Evolutionary conservation across 2,888 invertebrate genomes (phyloP).

Genomic region (Trissolcus brochymenae): DNA sequence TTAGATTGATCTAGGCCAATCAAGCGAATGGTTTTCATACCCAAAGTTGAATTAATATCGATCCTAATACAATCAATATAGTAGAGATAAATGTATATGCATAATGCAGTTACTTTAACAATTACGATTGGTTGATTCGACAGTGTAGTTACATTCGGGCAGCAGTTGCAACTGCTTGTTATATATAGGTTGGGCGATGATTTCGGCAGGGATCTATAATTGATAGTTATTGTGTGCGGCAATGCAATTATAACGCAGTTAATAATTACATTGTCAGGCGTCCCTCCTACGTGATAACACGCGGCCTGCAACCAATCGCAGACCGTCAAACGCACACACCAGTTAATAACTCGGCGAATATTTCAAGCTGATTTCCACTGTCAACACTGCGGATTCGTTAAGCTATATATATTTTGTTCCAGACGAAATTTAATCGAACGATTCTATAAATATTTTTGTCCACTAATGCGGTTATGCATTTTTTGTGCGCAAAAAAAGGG

Average conservation of each 20-base stretch:
- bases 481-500: neutral
- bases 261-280: conserved; percentile 61
- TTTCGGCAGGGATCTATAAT: conserved; percentile 56
- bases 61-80: neutral
- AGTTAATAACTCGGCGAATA: conserved; percentile 48
- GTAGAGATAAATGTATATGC: neutral
- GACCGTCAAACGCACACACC: conserved; percentile 44
- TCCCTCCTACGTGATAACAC: conserved; percentile 36
- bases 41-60: neutral
- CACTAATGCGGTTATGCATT: too few species aligned
- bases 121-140: conserved; percentile 17
- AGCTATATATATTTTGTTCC: conserved; percentile 25
- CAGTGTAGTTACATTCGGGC: conserved; percentile 30
- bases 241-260: conserved; percentile 61
- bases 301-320: conserved; percentile 48
- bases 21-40: too few species aligned
- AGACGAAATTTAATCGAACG: conserved; percentile 19
- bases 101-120: neutral
- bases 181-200: conserved; percentile 44
- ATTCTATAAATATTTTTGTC: conserved; percentile 26
- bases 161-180: conserved; percentile 9
- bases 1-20: too few species aligned
- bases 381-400: conserved; percentile 27
- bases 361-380: conserved; percentile 33
- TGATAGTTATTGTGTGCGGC: conserved; percentile 55